These are phyloP conservation scores for Trachelipus rathkii DNA, from an alignment of 1,140 invertebrate species.

Conservation along the genomic window DNA sequence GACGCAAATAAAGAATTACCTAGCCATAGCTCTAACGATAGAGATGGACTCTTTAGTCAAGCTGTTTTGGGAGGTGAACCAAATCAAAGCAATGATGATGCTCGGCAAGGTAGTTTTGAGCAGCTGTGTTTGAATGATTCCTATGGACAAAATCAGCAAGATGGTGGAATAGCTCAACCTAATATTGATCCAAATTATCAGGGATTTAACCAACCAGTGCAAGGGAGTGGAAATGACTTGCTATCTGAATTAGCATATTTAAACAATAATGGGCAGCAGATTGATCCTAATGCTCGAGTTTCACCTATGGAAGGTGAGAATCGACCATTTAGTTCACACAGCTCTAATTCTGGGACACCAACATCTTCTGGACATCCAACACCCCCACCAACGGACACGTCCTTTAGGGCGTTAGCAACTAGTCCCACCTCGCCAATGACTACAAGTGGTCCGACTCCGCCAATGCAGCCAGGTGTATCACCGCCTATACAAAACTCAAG, in stretches of 20 bases:
- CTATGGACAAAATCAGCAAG: slow-evolving; percentile 35
- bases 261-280: background rate
- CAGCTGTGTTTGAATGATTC: slow-evolving; percentile 44
- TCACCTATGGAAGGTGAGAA: background rate
- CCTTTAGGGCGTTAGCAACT: slow-evolving; percentile 43
- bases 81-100: slow-evolving; percentile 17
- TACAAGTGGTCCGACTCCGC: slow-evolving; percentile 36
- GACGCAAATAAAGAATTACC: background rate
- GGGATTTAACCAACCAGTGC: background rate
- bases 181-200: background rate
- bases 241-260: background rate
- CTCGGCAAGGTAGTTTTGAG: slow-evolving; percentile 40
- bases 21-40: slow-evolving; percentile 11
- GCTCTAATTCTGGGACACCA: slow-evolving; percentile 39
- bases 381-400: slow-evolving; percentile 41
- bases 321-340: slow-evolving; percentile 35
- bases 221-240: background rate
- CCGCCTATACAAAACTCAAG: background rate
- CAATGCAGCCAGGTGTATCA: slow-evolving; percentile 1
- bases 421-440: slow-evolving; percentile 34
- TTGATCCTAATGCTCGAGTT: background rate
- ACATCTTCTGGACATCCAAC: slow-evolving; percentile 41
- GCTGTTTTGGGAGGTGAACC: slow-evolving; percentile 34
- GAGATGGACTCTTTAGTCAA: slow-evolving; percentile 43
- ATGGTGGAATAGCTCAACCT: slow-evolving; percentile 24